A percentile compares a stretch with the other conserved stretches of the same genome.
Evolutionary conservation across 2,113 vertebrate species (phyloP).

Genomic region (Sturnus vulgaris): DNA sequence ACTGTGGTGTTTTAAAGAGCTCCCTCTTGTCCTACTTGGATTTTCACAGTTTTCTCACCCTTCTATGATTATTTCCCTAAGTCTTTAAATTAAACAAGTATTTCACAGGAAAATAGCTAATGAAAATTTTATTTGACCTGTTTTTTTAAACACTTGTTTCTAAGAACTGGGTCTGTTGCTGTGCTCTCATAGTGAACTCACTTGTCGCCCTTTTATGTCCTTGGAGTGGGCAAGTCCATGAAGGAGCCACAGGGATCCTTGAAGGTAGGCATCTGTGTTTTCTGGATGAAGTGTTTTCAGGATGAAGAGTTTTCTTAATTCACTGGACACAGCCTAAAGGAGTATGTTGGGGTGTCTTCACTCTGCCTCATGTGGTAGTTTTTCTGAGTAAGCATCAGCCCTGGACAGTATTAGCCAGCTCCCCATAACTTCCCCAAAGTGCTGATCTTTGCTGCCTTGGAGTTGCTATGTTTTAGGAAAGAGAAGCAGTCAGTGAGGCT

Average conservation of each 20-base stretch:
- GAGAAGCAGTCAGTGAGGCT: background rate
- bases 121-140: background rate
- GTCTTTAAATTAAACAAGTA: background rate
- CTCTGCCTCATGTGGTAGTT: too few relatives aligned
- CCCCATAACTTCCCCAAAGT: background rate
- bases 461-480: background rate
- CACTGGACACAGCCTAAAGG: background rate
- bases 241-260: background rate
- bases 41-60: background rate
- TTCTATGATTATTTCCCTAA: background rate
- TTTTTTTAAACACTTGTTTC: background rate
- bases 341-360: background rate
- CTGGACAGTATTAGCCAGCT: background rate
- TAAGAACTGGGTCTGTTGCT: background rate
- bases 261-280: background rate
- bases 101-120: background rate
- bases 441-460: background rate
- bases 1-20: background rate
- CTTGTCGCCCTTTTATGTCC: background rate
- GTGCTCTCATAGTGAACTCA: accelerated
- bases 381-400: background rate
- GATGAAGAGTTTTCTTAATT: background rate
- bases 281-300: background rate
- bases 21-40: background rate
- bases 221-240: background rate